A percentile compares a stretch with the other conserved stretches of the same genome.
These are phyloP conservation scores for Troilus luridus DNA, from an alignment of 2,888 invertebrate genomes.

Conservation along the genomic window DNA sequence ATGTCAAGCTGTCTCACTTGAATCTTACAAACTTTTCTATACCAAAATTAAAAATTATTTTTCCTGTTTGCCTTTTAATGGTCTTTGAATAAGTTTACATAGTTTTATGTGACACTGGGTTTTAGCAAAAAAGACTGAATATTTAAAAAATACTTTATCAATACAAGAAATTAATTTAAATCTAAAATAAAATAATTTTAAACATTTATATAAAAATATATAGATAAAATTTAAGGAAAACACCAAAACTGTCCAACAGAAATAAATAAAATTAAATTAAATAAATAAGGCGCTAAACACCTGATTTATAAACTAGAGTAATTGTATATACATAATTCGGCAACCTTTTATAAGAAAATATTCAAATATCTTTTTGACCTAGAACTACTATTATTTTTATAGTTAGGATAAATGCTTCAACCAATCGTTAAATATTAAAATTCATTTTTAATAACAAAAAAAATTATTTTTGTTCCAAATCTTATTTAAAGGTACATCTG, in stretches of 20 bases:
- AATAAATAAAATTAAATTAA: not conserved
- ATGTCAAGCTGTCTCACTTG: not conserved
- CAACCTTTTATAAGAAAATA: not conserved
- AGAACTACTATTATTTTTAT: too few relatives aligned
- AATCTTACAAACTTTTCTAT: not conserved
- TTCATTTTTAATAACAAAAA: too few relatives aligned
- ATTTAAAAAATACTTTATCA: constrained; percentile 67
- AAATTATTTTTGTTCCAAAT: too few relatives aligned
- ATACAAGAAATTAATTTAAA: not conserved
- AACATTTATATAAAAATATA: not conserved
- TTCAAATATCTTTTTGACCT: not conserved
- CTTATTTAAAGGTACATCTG: too few relatives aligned
- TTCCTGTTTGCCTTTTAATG: not conserved
- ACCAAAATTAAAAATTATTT: not conserved
- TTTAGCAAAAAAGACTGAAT: constrained; percentile 34
- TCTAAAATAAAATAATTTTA: not conserved
- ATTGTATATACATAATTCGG: not conserved
- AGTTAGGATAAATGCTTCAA: too few relatives aligned
- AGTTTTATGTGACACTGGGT: not conserved
- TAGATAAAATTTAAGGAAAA: not conserved
- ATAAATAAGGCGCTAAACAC: not conserved
- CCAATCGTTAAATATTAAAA: too few relatives aligned
- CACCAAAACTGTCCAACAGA: not conserved
- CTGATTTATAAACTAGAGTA: not conserved
- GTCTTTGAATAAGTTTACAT: not conserved